These are phyloP conservation scores for Ceratosolen fusciceps DNA, from an alignment of 1,140 invertebrate genomes.

Conservation along the genomic window DNA sequence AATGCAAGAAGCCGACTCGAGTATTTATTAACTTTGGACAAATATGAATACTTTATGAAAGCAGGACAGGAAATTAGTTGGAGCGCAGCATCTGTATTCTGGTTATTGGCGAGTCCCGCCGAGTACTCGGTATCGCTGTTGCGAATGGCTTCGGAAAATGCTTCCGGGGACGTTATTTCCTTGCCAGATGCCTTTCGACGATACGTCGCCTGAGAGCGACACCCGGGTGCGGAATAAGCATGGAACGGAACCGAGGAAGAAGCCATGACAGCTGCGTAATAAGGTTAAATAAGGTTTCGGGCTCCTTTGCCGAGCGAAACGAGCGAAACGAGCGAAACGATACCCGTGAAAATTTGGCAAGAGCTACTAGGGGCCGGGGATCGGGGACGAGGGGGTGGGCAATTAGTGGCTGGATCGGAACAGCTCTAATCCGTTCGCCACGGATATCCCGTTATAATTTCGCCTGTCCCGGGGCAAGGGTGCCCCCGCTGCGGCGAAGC, in stretches of 20 bases:
- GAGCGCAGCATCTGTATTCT: too few relatives aligned
- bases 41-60: not conserved
- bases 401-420: not conserved
- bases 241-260: not conserved
- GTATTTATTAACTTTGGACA: not conserved
- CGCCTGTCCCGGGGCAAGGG: not conserved
- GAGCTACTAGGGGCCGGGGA: too few relatives aligned
- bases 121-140: not conserved
- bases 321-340: too few relatives aligned
- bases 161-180: not conserved
- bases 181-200: not conserved
- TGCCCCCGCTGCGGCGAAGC: too few relatives aligned
- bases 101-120: too few relatives aligned
- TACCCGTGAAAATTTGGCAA: too few relatives aligned
- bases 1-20: not conserved
- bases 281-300: too few relatives aligned
- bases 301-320: too few relatives aligned
- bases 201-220: not conserved
- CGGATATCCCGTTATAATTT: slow-evolving; percentile 8
- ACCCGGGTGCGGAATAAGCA: not conserved
- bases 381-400: too few relatives aligned
- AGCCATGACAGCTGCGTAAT: too few relatives aligned
- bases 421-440: not conserved
- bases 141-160: not conserved
- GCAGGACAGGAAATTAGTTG: not conserved